These are phyloP conservation scores for Lamellibrachia columna DNA, from an alignment of 2,888 invertebrate species.

Conservation along the genomic window DNA sequence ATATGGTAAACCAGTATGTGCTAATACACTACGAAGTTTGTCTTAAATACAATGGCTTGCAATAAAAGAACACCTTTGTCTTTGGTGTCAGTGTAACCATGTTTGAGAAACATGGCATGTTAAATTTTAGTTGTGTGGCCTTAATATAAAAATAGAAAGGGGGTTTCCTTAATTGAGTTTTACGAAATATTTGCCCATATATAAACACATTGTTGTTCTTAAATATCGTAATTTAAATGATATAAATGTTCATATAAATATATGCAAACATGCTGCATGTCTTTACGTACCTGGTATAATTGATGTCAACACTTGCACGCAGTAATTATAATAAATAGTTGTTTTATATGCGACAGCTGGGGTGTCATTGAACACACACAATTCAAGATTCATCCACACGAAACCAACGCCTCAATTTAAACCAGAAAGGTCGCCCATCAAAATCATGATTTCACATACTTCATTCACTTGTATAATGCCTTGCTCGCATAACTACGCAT, in stretches of 20 bases:
- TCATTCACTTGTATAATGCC: not conserved
- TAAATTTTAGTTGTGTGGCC: not conserved
- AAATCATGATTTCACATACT: not conserved
- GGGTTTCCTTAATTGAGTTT: constrained; percentile 1
- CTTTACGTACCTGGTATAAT: too few species aligned
- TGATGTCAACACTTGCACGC: not conserved
- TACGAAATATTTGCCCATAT: not conserved
- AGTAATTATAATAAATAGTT: not conserved
- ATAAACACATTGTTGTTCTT: not conserved
- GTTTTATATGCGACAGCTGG: too few species aligned
- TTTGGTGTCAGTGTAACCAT: not conserved
- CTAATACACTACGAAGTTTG: not conserved
- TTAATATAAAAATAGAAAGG: not conserved
- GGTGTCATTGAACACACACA: not conserved
- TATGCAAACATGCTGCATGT: not conserved
- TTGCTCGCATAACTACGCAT: not conserved
- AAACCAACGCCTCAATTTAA: not conserved
- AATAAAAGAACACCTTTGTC: not conserved
- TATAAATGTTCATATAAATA: not conserved
- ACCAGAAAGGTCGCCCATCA: not conserved
- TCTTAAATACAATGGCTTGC: not conserved
- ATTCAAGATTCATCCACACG: not conserved
- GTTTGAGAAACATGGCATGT: not conserved
- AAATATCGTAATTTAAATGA: not conserved
- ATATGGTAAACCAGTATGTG: not conserved